Percentiles rank a stretch among this genome's conserved stretches.
These are phyloP conservation scores for Dryococelus australis DNA, from an alignment of 2,888 invertebrate species.

Conservation along the genomic window DNA sequence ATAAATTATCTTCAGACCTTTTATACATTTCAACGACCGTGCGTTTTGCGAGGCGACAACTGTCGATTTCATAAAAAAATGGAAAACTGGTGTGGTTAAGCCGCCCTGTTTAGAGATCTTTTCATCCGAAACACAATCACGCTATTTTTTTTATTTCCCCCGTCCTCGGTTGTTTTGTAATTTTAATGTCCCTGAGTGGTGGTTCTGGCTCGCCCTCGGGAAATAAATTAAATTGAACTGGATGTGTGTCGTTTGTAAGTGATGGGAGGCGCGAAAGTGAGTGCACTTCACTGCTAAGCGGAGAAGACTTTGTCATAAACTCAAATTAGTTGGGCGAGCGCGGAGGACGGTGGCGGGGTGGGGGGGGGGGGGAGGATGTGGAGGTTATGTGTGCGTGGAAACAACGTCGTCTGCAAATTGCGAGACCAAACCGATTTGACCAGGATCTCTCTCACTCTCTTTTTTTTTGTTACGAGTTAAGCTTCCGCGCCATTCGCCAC, in stretches of 20 bases:
- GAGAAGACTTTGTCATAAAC: slow-evolving; percentile 12
- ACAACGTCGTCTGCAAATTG: slow-evolving; percentile 13
- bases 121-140: slow-evolving; percentile 16
- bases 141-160: background rate
- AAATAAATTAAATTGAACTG: slow-evolving; percentile 16
- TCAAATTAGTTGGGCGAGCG: background rate
- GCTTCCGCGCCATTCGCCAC: background rate
- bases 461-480: slow-evolving; percentile 24
- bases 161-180: background rate
- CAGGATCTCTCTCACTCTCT: background rate
- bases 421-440: slow-evolving; percentile 10
- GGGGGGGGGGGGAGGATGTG: background rate
- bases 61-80: slow-evolving; percentile 7
- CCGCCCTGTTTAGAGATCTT: slow-evolving; percentile 16
- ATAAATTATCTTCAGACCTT: slow-evolving; percentile 16
- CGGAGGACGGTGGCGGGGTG: background rate
- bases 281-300: slow-evolving; percentile 16
- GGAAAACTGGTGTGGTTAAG: background rate
- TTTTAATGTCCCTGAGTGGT: slow-evolving; percentile 16
- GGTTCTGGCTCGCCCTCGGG: background rate
- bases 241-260: slow-evolving; percentile 16
- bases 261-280: background rate
- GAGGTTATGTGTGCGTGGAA: background rate
- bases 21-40: slow-evolving; percentile 16
- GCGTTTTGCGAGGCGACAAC: slow-evolving; percentile 12